Conservation (phyloP, 1,140 invertebrate genomes). For the Drosophila ficusphila region DNA sequence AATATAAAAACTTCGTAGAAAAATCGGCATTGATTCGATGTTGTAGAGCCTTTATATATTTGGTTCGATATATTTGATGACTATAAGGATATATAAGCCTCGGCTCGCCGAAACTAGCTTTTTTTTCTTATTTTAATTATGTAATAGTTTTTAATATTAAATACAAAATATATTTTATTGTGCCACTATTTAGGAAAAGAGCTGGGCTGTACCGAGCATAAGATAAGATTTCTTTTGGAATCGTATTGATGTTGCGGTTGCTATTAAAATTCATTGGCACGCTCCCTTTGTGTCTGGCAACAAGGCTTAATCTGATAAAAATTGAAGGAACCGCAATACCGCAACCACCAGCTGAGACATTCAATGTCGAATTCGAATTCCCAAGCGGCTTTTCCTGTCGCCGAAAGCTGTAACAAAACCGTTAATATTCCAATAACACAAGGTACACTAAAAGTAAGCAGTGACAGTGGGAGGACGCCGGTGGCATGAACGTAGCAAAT, state of each 20-base stretch:
- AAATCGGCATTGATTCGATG: no score
- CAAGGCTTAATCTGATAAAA: slow-evolving; percentile 50
- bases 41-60: no score
- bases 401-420: slow-evolving; percentile 59
- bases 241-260: slow-evolving; percentile 22
- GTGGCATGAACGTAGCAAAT: slow-evolving; percentile 44
- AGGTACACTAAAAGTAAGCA: slow-evolving; percentile 2
- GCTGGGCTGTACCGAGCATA: slow-evolving; percentile 22
- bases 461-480: not conserved
- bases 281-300: slow-evolving; percentile 5
- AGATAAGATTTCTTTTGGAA: slow-evolving; percentile 14
- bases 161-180: no score
- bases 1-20: no score
- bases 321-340: slow-evolving; percentile 12
- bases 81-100: no score
- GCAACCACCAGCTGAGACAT: slow-evolving; percentile 28
- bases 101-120: no score
- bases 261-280: slow-evolving; percentile 70
- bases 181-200: no score
- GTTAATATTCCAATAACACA: slow-evolving; percentile 61
- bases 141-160: no score
- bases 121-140: no score
- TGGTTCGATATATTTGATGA: no score
- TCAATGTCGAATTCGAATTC: slow-evolving; percentile 43
- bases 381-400: slow-evolving; percentile 48